Percentiles rank a stretch among this genome's conserved stretches.
phyloP scores from a whole-genome alignment of 2,888 invertebrate genomes.

The Zhuqinia jingwanae region DNA sequence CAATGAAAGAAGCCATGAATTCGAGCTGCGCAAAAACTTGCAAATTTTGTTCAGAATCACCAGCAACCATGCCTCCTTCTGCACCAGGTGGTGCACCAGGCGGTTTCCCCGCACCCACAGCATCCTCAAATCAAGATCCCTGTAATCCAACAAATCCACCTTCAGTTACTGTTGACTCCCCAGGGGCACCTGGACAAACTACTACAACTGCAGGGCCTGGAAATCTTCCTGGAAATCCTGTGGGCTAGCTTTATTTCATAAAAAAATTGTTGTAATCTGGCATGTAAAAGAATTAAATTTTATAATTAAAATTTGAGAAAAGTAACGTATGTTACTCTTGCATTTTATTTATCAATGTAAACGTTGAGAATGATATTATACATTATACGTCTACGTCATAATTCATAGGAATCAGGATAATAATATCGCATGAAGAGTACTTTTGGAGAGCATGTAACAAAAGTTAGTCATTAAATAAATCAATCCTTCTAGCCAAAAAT shows the following conservation, averaged over 20 bases:
- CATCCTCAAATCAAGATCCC: constrained; percentile 49
- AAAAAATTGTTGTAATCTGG: no score
- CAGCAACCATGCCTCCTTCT: constrained; percentile 5
- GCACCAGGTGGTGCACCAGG: constrained; percentile 5
- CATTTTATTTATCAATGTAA: no score
- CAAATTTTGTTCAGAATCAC: constrained; percentile 60
- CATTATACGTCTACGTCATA: no score
- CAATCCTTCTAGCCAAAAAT: no score
- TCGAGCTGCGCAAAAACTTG: constrained; percentile 59
- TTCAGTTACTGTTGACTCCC: constrained; percentile 39
- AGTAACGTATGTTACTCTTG: no score
- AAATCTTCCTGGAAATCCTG: constrained; percentile 24
- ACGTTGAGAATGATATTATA: no score
- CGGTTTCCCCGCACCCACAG: constrained; percentile 40
- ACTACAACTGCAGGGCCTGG: constrained; percentile 36
- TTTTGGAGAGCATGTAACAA: no score
- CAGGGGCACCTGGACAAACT: constrained; percentile 31
- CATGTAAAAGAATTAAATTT: no score
- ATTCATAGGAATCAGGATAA: no score
- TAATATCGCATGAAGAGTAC: no score
- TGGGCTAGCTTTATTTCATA: neutral
- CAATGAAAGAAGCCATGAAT: constrained; percentile 66
- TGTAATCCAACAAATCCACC: constrained; percentile 55
- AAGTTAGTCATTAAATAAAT: no score
- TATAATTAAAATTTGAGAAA: no score